Base-by-base conservation (phyloP, 2,113 vertebrate genomes). In the Prietella phreatophila region DNA sequence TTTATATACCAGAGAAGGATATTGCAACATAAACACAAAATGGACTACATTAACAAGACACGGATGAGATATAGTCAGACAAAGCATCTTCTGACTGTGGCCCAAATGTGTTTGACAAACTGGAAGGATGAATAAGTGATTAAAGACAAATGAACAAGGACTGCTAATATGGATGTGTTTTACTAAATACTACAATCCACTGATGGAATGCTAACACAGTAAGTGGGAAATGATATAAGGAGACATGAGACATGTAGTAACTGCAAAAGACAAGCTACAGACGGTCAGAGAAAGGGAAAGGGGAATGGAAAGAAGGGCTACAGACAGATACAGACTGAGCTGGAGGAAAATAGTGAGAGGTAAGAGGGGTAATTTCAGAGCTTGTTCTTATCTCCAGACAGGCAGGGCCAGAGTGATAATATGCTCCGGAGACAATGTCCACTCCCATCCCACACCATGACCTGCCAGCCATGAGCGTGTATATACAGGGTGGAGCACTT, bases 351-450 rank as follows among this genome's bases (percentile, higher is more conserved):
- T 60, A 85, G 53, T 85, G 47, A 22, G 56, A 83, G 33, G 56
- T 50, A 69, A 50, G 60, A 20, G 81, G 78, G 76, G 83, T 83
- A 87, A 82, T 89, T 86, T 82, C 19, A 69, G 78, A 79, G 56
- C 22, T 30, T 27, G 58, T 79, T 85, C 79, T 88, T 90, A 89
- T 91, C 90, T 91, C 36, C 83, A 89, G 89, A 91, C 85, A 85
- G 90, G 82, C 79, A 88, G 69, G 73, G 82, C 85, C 69, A 80
- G 69, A 89, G 85, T 83, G 90, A 91, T 91, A 91, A 91, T 86
- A 80, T 83, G 87, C 85, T 90, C 85, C 69, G 83, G 82, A 80
- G 87, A 83, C 82, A 36, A 85, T 42, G 53, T 85, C 83, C 85
- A 87, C 80, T 86, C 84, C 85, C 87, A 89, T 86, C 86, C 39